Conservation (phyloP, 2,888 invertebrate species). For the Labia minor region DNA sequence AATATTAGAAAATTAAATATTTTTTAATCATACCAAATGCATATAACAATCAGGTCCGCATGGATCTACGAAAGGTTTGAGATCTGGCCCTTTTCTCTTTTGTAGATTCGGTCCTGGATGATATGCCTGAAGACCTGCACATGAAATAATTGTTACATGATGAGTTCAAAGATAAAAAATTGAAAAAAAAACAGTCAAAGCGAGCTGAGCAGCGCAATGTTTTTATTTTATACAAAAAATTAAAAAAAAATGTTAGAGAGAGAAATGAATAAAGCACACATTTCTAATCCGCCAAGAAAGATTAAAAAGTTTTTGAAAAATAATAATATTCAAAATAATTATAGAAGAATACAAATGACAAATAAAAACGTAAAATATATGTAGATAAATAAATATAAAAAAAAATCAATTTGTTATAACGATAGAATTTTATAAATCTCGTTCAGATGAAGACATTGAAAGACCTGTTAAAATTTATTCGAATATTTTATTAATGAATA, state of each 20-base stretch:
- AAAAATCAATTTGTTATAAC: background rate
- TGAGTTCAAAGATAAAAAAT: background rate
- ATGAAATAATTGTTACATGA: background rate
- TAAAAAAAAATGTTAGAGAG: background rate
- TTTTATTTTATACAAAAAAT: background rate
- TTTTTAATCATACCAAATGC: slow-evolving; percentile 70
- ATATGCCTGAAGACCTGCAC: slow-evolving; percentile 69
- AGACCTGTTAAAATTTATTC: background rate
- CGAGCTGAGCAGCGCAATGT: background rate
- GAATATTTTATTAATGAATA: background rate
- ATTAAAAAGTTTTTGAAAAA: background rate
- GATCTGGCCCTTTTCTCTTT: slow-evolving; percentile 77
- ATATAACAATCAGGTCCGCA: slow-evolving; percentile 82
- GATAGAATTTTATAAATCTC: background rate
- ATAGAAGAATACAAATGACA: background rate
- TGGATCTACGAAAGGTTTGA: slow-evolving; percentile 74
- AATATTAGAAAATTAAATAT: too few species aligned
- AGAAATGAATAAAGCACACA: background rate
- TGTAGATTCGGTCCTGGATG: slow-evolving; percentile 84
- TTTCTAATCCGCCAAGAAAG: background rate
- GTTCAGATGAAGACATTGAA: background rate
- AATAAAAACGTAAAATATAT: background rate
- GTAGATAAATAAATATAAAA: background rate
- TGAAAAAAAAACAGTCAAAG: background rate
- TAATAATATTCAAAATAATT: background rate